Base-by-base conservation (phyloP, 2,113 vertebrate species). In the Brienomyrus longianalis region DNA sequence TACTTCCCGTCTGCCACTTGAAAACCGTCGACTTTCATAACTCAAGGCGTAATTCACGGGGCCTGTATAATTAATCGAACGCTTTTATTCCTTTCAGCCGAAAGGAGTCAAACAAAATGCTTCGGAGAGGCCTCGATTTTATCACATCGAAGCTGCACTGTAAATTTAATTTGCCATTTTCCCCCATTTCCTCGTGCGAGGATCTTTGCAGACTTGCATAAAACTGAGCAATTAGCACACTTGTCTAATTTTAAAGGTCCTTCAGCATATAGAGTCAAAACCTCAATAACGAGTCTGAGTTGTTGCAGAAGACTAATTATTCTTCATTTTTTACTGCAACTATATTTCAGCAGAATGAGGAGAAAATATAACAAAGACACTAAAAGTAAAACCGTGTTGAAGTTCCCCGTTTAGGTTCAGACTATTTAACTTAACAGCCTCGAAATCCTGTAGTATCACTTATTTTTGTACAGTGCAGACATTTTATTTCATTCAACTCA, bases 181-280 rank as follows among this genome's bases (percentile, higher is more conserved):
- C 56, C 31, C 45, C 48, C 87, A 88, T 70, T 70, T 74, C 35
- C 87, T 88, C 59, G 17, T 45, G 10, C 15, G 83, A 59, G 52
- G 50, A 89, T 74, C 39, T 51, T 19, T 35, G 31, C 27, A 93
- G 87, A n/a, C 17, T 17, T 11, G 1, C n/a, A 88, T 45, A 66
- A 45, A 23, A 39, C 35, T 54, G 31, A 51, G 15, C 35, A 62
- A 88, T 88, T 62, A 88, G 87, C 54, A 66, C 43, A 59, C 54
- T 88, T 88, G 52, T 66, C 87, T 88, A 88, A 88, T 62, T 88
- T 62, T 88, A 88, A 62, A 88, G 54, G 56, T 88, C 87, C 87
- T 88, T 88, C 39, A 13, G 56, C 31, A 66, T 48, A 88, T 27
- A 74, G 8, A 31, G 13, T 43, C 45, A 35, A 43, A 59, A 48